phyloP scores from a whole-genome alignment of 2,797 vertebrate species.

The Lagodon rhomboides region DNA sequence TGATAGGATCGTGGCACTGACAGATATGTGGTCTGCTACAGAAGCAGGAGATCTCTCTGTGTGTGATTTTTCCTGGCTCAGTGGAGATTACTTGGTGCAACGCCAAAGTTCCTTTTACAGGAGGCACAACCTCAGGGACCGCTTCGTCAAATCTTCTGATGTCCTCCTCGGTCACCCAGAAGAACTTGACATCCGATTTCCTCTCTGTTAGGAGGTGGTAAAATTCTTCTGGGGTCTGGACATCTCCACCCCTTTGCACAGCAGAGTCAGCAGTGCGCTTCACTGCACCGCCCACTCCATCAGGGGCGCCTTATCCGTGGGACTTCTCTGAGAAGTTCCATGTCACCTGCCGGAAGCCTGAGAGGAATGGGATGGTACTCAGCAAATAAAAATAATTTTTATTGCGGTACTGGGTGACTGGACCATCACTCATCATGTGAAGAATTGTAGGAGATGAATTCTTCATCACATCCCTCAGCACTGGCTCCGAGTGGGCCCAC shows the following conservation, averaged over 20 bases:
- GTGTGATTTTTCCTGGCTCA: neutral
- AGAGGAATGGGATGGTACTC: neutral
- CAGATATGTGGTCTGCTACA: constrained; percentile 1
- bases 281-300: neutral
- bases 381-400: neutral
- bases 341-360: neutral
- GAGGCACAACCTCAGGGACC: constrained; percentile 2
- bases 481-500: neutral
- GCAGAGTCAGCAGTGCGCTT: no score
- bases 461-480: neutral
- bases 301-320: neutral
- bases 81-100: neutral
- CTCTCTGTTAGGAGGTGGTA: no score
- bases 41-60: constrained; percentile 5
- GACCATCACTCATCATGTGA: neutral
- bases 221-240: no score
- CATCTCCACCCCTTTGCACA: no score
- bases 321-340: neutral
- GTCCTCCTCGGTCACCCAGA: neutral
- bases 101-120: constrained; percentile 9
- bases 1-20: neutral
- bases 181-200: no score
- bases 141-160: neutral
- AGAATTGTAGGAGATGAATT: neutral
- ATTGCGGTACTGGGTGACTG: neutral